Evolutionary conservation across 2,888 invertebrate species (phyloP).

Genomic region (Dasypogon diadema): DNA sequence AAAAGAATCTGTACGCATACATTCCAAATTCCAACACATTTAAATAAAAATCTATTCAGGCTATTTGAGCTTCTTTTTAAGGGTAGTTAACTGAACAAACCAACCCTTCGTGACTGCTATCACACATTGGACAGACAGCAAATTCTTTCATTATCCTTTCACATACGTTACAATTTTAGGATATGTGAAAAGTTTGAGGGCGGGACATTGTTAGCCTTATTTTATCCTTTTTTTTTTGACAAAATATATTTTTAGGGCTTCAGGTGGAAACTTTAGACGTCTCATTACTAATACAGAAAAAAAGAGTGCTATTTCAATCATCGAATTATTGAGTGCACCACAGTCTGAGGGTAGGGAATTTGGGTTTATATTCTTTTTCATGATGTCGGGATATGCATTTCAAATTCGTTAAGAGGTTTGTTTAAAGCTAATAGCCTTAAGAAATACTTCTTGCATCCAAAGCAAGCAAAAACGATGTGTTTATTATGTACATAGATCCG

Average conservation of each 20-base stretch:
- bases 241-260: constrained; percentile 8
- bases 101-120: constrained; percentile 26
- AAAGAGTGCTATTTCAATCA: constrained; percentile 16
- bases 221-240: constrained; percentile 27
- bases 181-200: constrained; percentile 38
- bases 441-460: no score
- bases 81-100: constrained; percentile 41
- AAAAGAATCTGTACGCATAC: constrained; percentile 37
- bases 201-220: constrained; percentile 38
- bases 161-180: constrained; percentile 19
- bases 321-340: constrained; percentile 37
- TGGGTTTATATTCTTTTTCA: no score
- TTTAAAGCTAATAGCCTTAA: no score
- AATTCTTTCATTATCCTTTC: constrained; percentile 5
- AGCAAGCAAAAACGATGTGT: no score
- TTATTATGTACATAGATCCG: no score
- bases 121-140: constrained; percentile 42
- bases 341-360: constrained; percentile 6
- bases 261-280: constrained; percentile 16
- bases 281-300: background rate
- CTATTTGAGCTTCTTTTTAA: constrained; percentile 27
- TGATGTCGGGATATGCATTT: no score
- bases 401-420: no score
- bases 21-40: constrained; percentile 34
- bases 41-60: constrained; percentile 28